phyloP scores from a whole-genome alignment of 1,140 invertebrate species.

The Drosophila funebris region DNA sequence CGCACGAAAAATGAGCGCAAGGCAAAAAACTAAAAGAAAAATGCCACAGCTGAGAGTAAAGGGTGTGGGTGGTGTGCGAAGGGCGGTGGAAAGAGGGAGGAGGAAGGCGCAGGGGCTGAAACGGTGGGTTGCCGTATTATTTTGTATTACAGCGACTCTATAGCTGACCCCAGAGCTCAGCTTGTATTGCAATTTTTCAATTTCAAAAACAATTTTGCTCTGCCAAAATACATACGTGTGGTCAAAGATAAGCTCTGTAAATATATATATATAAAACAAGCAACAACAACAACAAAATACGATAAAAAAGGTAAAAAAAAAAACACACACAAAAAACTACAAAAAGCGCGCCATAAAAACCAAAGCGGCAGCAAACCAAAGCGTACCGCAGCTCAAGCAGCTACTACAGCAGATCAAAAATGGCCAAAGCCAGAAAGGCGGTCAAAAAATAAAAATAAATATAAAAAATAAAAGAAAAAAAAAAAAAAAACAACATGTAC shows the following conservation, averaged over 20 bases:
- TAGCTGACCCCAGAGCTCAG: slow-evolving; percentile 55
- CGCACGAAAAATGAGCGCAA: slow-evolving; percentile 65
- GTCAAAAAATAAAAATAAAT: slow-evolving; percentile 44
- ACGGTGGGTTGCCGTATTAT: slow-evolving; percentile 58
- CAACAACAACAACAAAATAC: slow-evolving; percentile 31
- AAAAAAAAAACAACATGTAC: background rate
- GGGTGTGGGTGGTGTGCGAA: background rate
- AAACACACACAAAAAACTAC: slow-evolving; percentile 30
- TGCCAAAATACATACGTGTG: slow-evolving; percentile 81
- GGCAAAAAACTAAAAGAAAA: slow-evolving; percentile 66
- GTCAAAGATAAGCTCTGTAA: slow-evolving; percentile 81
- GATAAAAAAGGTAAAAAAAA: slow-evolving; percentile 28
- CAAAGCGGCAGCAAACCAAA: slow-evolving; percentile 70
- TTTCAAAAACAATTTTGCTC: slow-evolving; percentile 82
- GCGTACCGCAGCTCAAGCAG: slow-evolving; percentile 79
- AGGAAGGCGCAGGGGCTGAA: background rate
- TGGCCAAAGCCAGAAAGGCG: slow-evolving; percentile 74
- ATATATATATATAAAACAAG: slow-evolving; percentile 55
- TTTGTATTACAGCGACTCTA: slow-evolving; percentile 70
- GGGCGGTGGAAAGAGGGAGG: background rate
- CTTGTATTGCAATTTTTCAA: slow-evolving; percentile 82
- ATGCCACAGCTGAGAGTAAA: slow-evolving; percentile 46
- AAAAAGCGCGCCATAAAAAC: slow-evolving; percentile 58
- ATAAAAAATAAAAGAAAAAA: slow-evolving; percentile 15
- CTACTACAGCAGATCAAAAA: slow-evolving; percentile 72